Evolutionary conservation across 2,888 invertebrate species (phyloP), one percentile per base, ranked within the genome.

Genomic region (Belgica antarctica): DNA sequence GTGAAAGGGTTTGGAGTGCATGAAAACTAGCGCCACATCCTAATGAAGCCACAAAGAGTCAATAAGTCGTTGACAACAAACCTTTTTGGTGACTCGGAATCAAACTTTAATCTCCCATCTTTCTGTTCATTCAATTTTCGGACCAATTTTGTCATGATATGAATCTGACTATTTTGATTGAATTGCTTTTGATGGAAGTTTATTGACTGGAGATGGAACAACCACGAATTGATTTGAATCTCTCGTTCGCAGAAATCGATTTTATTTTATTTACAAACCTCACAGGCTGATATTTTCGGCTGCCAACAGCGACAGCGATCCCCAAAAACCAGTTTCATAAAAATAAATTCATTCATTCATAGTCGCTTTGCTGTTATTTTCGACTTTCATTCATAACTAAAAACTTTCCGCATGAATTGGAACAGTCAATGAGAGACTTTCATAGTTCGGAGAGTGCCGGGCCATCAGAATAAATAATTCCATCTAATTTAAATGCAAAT

Each of bases 401-500:
- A 7, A 22, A 7, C n/a, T n/a, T 52, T 52, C 22, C 22, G 52
- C 22, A 22, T 52, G 52, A 52, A 52, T 52, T 4, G 52, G 17
- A 52, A 52, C 12, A 22, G 52, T 52, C 52, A 52, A 52, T 52
- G 52, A 22, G 22, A 52, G 52, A 52, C 17, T 52, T 22, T 52
- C 52, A 52, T 52, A 17, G 2, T n/a, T 5, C 8, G 22, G 10
- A 52, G 52, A 52, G 41, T 41, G 41, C 41, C 15, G 10, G 10
- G 10, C 31, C 41, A 34, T 68, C 34, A 41, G 68, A 52, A 68
- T 57, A 57, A 31, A 68, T 68, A 52, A 68, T 68, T 68, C n/a
- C 31, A 68, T 57, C 22, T 57, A 47, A 68, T 68, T 68, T 57
- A 68, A 57, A 68, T 68, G 68, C 57, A 68, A 68, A 68, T 68